Conservation (phyloP, 1,140 invertebrate species). For the Ceratina calcarata region DNA sequence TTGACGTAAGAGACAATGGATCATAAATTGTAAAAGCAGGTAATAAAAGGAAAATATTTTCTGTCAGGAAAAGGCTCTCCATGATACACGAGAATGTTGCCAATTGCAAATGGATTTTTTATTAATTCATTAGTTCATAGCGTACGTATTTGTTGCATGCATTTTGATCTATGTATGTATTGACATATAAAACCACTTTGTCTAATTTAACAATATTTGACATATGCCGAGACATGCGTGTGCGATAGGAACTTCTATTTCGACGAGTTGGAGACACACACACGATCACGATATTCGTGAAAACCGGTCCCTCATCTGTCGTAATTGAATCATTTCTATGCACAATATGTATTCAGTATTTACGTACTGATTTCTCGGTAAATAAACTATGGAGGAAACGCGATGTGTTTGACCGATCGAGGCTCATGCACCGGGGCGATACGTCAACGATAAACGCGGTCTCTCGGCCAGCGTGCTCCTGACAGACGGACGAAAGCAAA, state of each 20-base stretch:
- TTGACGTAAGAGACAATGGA: neutral
- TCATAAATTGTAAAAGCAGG: neutral
- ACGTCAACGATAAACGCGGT: conserved; percentile 1
- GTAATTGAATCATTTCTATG: neutral
- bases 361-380: too few relatives aligned
- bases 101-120: neutral
- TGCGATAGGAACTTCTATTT: too few relatives aligned
- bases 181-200: too few relatives aligned
- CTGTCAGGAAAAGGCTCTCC: conserved; percentile 7
- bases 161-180: too few relatives aligned
- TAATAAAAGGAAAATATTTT: conserved; percentile 31
- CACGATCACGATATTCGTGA: neutral
- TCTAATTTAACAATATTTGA: too few relatives aligned
- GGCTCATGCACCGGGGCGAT: neutral
- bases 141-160: neutral
- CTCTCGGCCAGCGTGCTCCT: neutral
- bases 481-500: conserved; percentile 34
- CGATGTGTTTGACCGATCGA: too few relatives aligned
- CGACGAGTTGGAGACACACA: neutral
- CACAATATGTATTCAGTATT: too few relatives aligned
- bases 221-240: too few relatives aligned
- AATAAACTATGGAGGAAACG: neutral
- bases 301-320: neutral
- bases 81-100: conserved; percentile 29
- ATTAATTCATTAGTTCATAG: neutral